Base-by-base conservation (phyloP, 2,888 invertebrate genomes). In the Drosophila siamana region DNA sequence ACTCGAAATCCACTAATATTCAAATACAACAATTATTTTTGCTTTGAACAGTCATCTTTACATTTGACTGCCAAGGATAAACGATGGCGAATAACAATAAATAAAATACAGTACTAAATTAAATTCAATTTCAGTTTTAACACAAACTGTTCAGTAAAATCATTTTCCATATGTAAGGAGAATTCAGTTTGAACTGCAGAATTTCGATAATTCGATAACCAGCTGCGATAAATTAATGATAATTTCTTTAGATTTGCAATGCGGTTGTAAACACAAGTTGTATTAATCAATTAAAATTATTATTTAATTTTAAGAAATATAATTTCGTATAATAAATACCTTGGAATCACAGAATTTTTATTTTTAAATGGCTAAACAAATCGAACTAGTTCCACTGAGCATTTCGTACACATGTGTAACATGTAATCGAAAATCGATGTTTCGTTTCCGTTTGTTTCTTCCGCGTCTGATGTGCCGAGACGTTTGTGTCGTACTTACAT, bases 371-470 rank as follows among this genome's bases (percentile, higher is more conserved):
- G 26, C 26, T 26, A 26, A 26, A 26, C 26, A 16, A 33, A 48
- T 38, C 38, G 57, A 57, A 40, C 40, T 30, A 19, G 38, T 38
- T 26, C 26, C 26, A 28, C 6, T 13, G 6, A 8, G 2, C 2
- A 38, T 3, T 15, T 6, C 11, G 24, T 26, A 38, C 30, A 57
- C 60, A 54, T 50, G 11, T 40, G 60, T 63, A 30, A 9, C 8
- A 16, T 11, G 24, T 48, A 69, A 74, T 69, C 73, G 69, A 24
- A 8, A 41, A 57, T 19, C 60, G 0, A 11, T 24, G 73, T 64
- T 60, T 33, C 64, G 19, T 6, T 56, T 54, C 50, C 60, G 48
- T 22, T 41, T 22, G 64, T 73, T 69, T 26, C 62, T 0, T 8
- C 2, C 19, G 11, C 28, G 9, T n/a, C 24, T 50, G 41, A 24